Evolutionary conservation across 2,113 vertebrate species (phyloP).

Genomic region (Engystomops pustulosus): DNA sequence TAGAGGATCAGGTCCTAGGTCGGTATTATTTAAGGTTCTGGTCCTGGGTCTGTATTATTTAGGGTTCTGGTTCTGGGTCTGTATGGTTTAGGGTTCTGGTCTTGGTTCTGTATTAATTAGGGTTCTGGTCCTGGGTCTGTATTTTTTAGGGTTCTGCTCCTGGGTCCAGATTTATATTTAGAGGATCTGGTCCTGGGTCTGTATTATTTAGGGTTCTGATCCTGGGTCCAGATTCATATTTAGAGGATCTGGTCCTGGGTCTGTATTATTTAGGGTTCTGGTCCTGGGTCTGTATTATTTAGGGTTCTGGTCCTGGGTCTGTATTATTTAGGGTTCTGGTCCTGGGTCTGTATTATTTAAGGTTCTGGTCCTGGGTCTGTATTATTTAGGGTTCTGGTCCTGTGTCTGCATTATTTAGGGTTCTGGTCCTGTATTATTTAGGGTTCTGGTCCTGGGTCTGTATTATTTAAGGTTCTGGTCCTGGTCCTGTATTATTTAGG

Average conservation of each 20-base stretch:
- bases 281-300: not conserved
- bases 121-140: not conserved
- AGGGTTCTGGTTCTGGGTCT: not conserved
- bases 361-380: not conserved
- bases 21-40: not conserved
- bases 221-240: not conserved
- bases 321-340: not conserved
- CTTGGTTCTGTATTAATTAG: not conserved
- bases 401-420: not conserved
- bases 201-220: not conserved
- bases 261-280: not conserved
- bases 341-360: not conserved
- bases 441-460: not conserved
- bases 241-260: not conserved
- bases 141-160: not conserved
- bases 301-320: not conserved
- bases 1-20: not conserved
- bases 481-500: not conserved
- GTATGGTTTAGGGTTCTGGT: not conserved
- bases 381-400: not conserved
- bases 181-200: not conserved
- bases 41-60: not conserved
- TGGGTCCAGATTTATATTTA: not conserved
- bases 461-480: not conserved
- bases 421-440: not conserved